A percentile compares a stretch with the other conserved stretches of the same genome.
These are phyloP conservation scores for Hirtodrosophila trivittata DNA, from an alignment of 2,888 invertebrate species.

Conservation along the genomic window DNA sequence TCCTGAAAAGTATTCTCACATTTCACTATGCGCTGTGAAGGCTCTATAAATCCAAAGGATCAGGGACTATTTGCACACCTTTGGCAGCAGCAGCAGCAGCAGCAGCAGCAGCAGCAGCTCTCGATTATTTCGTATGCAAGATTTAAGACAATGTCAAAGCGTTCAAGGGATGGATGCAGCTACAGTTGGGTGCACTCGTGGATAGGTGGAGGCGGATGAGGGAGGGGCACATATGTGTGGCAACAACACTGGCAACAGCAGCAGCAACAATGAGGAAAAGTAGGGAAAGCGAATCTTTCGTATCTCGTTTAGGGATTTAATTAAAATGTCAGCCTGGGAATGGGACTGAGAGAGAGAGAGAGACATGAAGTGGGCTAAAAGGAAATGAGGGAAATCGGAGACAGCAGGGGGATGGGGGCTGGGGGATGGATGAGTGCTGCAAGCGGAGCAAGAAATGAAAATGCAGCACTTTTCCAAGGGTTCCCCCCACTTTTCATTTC, in stretches of 20 bases:
- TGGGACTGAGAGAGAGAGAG: background rate
- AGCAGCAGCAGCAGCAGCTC: background rate
- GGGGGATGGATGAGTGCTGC: background rate
- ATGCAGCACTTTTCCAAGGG: constrained; percentile 30
- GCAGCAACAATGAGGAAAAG: constrained; percentile 1
- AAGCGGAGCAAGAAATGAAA: constrained; percentile 23
- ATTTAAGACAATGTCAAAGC: constrained; percentile 32
- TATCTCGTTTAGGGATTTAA: constrained; percentile 45
- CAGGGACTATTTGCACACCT: background rate
- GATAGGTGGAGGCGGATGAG: too few species aligned
- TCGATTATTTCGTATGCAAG: constrained; percentile 25
- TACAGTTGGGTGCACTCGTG: too few species aligned
- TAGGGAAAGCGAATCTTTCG: constrained; percentile 25
- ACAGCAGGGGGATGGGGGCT: background rate
- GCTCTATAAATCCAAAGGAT: too few species aligned
- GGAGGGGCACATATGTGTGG: background rate
- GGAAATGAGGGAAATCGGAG: constrained; percentile 8
- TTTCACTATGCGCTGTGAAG: too few species aligned
- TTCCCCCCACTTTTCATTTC: constrained; percentile 3
- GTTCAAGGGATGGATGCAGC: constrained; percentile 15
- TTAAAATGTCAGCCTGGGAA: constrained; percentile 39
- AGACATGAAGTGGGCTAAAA: background rate
- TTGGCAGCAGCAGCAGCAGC: background rate
- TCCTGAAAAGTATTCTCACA: too few species aligned
- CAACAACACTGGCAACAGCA: background rate